Evolutionary conservation across 2,113 vertebrate species (phyloP).

Genomic region (Gymnarchus niloticus): DNA sequence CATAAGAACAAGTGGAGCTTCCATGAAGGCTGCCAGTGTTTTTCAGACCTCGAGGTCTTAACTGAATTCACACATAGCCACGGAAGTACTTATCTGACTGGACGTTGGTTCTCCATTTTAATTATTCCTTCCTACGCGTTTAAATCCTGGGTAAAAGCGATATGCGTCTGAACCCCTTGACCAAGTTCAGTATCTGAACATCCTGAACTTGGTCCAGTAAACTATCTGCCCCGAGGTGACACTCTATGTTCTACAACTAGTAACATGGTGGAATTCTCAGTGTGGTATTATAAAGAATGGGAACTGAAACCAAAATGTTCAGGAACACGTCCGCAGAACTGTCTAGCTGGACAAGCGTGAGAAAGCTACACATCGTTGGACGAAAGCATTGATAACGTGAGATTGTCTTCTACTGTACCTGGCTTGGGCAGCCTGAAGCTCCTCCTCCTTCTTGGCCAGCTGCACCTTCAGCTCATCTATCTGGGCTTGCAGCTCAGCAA

Average conservation of each 20-base stretch:
- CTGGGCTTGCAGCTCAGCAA: constrained; percentile 89
- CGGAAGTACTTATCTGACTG: not conserved
- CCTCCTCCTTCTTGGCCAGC: constrained; percentile 91
- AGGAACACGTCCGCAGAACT: not conserved
- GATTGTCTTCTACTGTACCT: constrained; percentile 60
- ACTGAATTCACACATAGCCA: not conserved
- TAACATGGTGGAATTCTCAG: not conserved
- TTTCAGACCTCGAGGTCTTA: not conserved
- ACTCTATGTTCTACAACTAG: not conserved
- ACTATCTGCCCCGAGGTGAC: not conserved
- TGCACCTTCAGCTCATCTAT: constrained; percentile 91
- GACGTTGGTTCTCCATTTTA: not conserved
- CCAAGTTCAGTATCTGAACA: too few relatives aligned
- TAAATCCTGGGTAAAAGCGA: too few relatives aligned
- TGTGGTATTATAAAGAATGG: not conserved
- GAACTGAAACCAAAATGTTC: not conserved
- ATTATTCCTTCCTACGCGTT: too few relatives aligned
- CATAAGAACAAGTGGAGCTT: not conserved
- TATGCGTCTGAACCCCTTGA: too few relatives aligned
- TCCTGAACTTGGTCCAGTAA: not conserved
- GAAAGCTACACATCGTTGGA: not conserved
- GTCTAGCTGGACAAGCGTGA: not conserved
- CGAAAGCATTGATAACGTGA: not conserved
- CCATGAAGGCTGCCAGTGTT: not conserved
- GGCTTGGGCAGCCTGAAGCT: constrained; percentile 79